phyloP scores from a whole-genome alignment of 2,113 vertebrate species.

The Neomonachus schauinslandi region DNA sequence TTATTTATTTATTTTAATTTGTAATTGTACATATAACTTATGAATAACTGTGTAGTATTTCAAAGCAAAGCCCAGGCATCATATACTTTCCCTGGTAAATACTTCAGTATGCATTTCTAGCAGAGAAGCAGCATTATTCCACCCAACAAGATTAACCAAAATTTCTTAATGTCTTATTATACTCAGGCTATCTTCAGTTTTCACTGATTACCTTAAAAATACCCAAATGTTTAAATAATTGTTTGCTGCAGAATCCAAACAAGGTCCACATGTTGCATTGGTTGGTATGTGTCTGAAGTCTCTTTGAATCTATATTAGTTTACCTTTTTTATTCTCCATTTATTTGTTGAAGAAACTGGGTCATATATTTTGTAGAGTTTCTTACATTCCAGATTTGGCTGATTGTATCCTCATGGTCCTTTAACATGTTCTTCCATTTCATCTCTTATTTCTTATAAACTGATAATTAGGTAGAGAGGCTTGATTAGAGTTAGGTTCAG shows the following conservation, averaged over 20 bases:
- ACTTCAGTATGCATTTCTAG: neutral
- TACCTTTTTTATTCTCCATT: neutral
- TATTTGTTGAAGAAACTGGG: neutral
- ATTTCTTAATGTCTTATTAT: neutral
- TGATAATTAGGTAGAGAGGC: neutral
- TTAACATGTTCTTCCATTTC: neutral
- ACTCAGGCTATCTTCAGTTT: neutral
- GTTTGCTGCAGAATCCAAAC: neutral
- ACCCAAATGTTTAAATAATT: neutral
- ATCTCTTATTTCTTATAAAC: neutral
- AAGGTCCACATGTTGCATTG: neutral
- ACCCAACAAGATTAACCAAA: neutral
- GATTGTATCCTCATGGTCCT: neutral
- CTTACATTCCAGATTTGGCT: neutral
- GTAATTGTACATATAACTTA: neutral
- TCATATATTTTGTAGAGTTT: neutral
- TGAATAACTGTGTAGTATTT: constrained; percentile 33
- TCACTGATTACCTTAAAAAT: neutral
- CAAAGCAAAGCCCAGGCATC: neutral
- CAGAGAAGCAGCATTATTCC: neutral
- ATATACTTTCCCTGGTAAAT: neutral
- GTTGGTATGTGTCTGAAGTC: neutral
- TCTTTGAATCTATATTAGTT: neutral
- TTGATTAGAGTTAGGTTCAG: neutral
- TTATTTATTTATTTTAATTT: constrained; percentile 20